Conservation (phyloP, 23 tunicate genomes). For the Clavelina lepadiformis region DNA sequence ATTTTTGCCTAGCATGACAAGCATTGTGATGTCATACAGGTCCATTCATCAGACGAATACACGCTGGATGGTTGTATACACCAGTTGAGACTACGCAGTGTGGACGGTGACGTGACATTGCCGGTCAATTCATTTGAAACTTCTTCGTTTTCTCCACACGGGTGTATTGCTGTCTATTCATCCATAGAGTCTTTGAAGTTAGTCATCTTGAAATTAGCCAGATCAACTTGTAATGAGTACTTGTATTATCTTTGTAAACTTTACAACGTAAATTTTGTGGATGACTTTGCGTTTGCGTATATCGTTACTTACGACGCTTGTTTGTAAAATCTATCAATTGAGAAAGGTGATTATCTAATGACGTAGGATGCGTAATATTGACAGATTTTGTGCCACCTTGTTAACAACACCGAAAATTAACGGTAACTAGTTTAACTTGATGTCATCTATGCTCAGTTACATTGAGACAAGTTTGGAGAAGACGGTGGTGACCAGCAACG, state of each 20-base stretch:
- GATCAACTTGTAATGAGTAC: background rate
- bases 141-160: constrained; percentile 78
- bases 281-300: no score
- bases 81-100: constrained; percentile 52
- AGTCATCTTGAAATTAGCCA: constrained; percentile 1
- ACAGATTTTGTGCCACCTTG: no score
- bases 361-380: no score
- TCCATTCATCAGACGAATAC: constrained; percentile 72
- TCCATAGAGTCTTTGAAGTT: constrained; percentile 68
- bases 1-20: no score
- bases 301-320: no score
- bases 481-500: constrained; percentile 38
- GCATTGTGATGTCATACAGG: no score
- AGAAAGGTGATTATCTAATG: no score
- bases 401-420: no score
- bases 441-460: constrained; percentile 52
- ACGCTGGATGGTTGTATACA: constrained; percentile 62
- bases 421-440: no score
- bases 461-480: constrained; percentile 53
- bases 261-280: background rate
- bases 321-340: no score
- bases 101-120: constrained; percentile 57
- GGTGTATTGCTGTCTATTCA: constrained; percentile 88
- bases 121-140: constrained; percentile 77
- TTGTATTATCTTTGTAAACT: background rate